A percentile compares a stretch with the other conserved stretches of the same genome.
Conservation (phyloP, 2,797 vertebrate genomes). For the Cossypha dichroa region DNA sequence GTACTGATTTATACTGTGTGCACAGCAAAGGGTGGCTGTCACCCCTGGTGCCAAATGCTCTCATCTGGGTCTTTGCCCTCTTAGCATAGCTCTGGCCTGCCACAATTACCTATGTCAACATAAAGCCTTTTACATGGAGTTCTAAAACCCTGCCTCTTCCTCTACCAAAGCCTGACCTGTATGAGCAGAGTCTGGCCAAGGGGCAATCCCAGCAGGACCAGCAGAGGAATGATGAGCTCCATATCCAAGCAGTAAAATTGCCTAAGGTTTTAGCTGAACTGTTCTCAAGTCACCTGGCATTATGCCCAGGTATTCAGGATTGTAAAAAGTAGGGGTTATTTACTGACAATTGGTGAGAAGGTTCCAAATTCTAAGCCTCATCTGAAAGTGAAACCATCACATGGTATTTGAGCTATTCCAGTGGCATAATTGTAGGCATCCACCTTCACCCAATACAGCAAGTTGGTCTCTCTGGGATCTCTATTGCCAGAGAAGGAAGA, state of each 20-base stretch:
- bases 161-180: not conserved
- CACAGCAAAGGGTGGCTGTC: not conserved
- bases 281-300: not conserved
- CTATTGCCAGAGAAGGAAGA: not conserved
- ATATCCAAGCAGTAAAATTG: not conserved
- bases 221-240: not conserved
- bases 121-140: not conserved
- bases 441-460: not conserved
- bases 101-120: not conserved
- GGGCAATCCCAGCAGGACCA: not conserved
- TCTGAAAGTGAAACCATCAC: not conserved
- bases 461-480: not conserved
- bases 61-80: not conserved
- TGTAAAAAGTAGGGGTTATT: not conserved
- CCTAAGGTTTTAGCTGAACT: not conserved
- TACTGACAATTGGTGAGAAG: not conserved
- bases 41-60: not conserved
- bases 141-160: not conserved
- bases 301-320: not conserved
- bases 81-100: not conserved
- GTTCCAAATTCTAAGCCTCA: not conserved
- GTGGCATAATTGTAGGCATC: not conserved
- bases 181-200: not conserved
- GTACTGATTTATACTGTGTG: not conserved
- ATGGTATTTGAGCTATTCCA: not conserved